Evolutionary conservation across 2,797 vertebrate genomes (phyloP).

Genomic region (Dendrocincla tyrannina): DNA sequence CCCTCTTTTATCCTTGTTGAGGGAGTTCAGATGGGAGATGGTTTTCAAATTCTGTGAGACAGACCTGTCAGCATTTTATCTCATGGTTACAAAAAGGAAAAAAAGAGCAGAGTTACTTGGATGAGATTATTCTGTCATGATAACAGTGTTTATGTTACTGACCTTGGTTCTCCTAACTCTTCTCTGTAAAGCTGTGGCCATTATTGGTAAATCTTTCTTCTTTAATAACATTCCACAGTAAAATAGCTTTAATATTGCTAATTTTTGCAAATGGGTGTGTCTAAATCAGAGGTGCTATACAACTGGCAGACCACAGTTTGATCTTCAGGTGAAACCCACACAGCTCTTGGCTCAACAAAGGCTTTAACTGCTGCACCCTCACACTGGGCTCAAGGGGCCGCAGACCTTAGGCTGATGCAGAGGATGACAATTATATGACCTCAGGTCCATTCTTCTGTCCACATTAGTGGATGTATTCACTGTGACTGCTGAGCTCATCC

Average conservation of each 20-base stretch:
- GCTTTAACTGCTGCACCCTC: not conserved
- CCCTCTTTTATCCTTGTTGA: not conserved
- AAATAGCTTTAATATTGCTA: not conserved
- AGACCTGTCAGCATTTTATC: not conserved
- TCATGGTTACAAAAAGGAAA: not conserved
- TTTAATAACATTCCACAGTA: not conserved
- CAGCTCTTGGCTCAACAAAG: not conserved
- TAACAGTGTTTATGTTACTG: constrained; percentile 15
- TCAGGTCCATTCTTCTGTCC: not conserved
- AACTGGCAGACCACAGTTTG: not conserved
- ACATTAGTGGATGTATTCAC: not conserved
- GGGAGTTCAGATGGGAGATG: not conserved
- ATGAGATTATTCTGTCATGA: not conserved
- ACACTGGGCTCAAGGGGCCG: not conserved
- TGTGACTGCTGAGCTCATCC: not conserved
- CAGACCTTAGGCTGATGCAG: not conserved
- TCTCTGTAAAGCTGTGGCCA: not conserved
- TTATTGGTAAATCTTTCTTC: not conserved
- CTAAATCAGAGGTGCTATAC: not conserved
- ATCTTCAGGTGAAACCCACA: not conserved
- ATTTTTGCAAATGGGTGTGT: not conserved
- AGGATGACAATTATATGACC: not conserved
- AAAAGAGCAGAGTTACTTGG: not conserved
- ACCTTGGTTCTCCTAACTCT: not conserved
- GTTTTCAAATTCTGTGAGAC: not conserved